Evolutionary conservation across 1,140 invertebrate species (phyloP), one percentile per base, ranked within the genome.

Genomic region (Tribolium madens): DNA sequence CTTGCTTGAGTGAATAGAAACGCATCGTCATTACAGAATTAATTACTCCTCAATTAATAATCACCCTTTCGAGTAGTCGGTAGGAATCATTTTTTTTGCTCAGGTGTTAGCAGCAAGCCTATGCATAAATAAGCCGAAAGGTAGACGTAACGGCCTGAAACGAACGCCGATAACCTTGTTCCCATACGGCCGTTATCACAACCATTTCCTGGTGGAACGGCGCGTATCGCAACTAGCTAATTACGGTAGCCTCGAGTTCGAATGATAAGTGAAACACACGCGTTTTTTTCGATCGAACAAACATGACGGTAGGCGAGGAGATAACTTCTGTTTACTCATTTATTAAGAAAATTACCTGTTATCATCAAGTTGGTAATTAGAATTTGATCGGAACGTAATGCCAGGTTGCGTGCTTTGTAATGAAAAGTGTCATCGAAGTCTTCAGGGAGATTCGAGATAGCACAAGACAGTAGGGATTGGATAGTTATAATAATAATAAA

Each of bases 141-240:
- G 70, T 72, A 72, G 12, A 33, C 46, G n/a, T 72, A 72, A 72
- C 70, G 70, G 70, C 46, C 46, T 50, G 70, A 72, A 72, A 72
- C 18, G 70, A 72, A 72, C 70, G 70, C 46, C 50, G 70, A 72
- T 72, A 72, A 72, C 70, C 70, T 72, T 72, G 70, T 52, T 72
- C 70, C 70, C 70, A 72, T 72, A 72, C 46, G 70, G 70, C 70
- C 70, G 70, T 72, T 72, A 72, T 72, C 70, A 46, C 47, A 50
- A 9, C 70, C 12, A 72, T 46, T 72, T 72, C 70, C 70, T 72
- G 70, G 70, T 72, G 17, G 46, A 64, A 64, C 57, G 36, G 21
- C 57, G 21, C 57, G 57, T 64, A 64, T 64, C 57, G 57, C 53
- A 21, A 31, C 15, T 60, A 17, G 53, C 57, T 64, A 64, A 64